Base-by-base conservation (phyloP, 1,140 invertebrate species). In the Dolichoris vasculosae region DNA sequence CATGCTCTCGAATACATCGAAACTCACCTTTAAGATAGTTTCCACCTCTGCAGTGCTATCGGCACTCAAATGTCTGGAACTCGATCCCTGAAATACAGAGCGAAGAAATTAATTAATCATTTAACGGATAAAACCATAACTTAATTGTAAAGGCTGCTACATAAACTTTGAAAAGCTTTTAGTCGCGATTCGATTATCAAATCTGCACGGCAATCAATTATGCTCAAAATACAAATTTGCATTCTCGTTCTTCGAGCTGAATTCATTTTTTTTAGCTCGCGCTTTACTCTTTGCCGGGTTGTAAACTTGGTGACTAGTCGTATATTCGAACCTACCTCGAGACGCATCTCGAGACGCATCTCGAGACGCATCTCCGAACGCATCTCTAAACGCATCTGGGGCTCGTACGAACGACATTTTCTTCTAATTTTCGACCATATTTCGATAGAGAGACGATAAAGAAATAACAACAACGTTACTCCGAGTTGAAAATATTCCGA, bases 21-120 rank as follows among this genome's bases (percentile, higher is more conserved):
- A 13, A 86, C 71, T 86, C 83, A 92, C 91, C 90, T 92, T 92
- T 51, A 92, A 55, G 85, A 92, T 92, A 64, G 89, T 90, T n/a
- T 92, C 91, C 69, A 92, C 84, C n/a, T 92, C 90, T 4, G 88
- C 84, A 0, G 89, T 83, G 43, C 87, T 90, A n/a, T 91, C 90
- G 40, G 87, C 76, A 51, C 87, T 73, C 0, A 82, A 84, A 13
- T 88, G 88, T 67, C 89, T 88, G 51, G 88, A 86, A 76, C 71
- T 91, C 43, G 89, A 79, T 20, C 89, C 90, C 91, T 92, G 89
- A 90, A 89, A 86, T 32, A 20, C 73, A 77, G 43, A 77, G 40
- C 43, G 51, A 38, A 32, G 26, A 35, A 79, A 82, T 85, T 75
- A 85, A 85, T 87, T 84, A 82, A 83, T 78, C 32, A 86, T 73